Conservation (phyloP, 1,140 invertebrate genomes). For the Hormaphis cornu region DNA sequence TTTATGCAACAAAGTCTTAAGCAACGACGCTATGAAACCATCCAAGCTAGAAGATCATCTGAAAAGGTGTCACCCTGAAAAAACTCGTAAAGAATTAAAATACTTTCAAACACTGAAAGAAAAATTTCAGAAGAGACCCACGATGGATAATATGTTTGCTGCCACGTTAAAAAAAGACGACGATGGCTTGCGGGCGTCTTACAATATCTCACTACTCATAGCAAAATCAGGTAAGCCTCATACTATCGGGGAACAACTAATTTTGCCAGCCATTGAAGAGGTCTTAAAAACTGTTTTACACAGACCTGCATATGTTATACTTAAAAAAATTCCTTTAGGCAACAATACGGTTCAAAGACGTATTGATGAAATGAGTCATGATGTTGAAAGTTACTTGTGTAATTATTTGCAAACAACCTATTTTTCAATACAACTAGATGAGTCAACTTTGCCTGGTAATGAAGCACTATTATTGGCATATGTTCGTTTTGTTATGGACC, state of each 20-base stretch:
- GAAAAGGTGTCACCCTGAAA: conserved; percentile 14
- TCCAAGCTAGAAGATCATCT: not conserved
- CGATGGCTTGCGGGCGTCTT: conserved; percentile 38
- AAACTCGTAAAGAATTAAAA: not conserved
- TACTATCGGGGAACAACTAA: conserved; percentile 41
- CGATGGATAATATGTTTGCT: conserved; percentile 1
- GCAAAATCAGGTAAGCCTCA: conserved; percentile 41
- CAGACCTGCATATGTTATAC: conserved; percentile 37
- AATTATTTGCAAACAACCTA: conserved; percentile 35
- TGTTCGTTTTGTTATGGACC: conserved; percentile 36
- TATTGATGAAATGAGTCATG: conserved; percentile 38
- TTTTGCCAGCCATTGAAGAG: conserved; percentile 40
- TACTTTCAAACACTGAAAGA: conserved; percentile 25
- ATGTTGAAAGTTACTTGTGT: conserved; percentile 37
- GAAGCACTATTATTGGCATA: not conserved
- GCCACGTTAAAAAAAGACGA: not conserved
- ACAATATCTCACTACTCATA: conserved; percentile 37
- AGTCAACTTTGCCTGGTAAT: conserved; percentile 35
- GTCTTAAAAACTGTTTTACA: conserved; percentile 36
- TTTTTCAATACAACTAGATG: conserved; percentile 38
- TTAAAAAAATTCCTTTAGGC: conserved; percentile 37
- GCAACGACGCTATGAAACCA: not conserved
- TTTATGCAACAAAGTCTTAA: not conserved
- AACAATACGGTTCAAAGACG: conserved; percentile 38
- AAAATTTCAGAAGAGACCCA: not conserved